Conservation (phyloP, 2,113 vertebrate species). For the Alaudala cheleensis region DNA sequence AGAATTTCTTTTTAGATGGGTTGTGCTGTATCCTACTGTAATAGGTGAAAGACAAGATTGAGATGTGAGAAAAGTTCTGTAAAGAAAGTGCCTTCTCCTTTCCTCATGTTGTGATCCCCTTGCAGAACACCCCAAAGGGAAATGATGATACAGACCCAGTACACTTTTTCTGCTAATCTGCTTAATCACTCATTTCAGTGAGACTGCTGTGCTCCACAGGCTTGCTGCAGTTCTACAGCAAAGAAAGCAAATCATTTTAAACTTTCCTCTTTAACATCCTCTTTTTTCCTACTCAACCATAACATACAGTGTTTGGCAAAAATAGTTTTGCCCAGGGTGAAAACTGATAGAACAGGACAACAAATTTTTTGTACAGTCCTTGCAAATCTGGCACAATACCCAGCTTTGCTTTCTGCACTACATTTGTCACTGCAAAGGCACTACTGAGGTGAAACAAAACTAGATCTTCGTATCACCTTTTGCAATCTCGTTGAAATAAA, state of each 20-base stretch:
- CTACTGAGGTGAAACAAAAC: background rate
- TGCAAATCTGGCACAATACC: background rate
- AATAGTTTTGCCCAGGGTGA: background rate
- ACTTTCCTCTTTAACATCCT: background rate
- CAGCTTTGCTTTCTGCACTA: background rate
- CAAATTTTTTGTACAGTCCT: background rate
- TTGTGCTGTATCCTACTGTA: background rate
- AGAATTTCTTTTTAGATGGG: background rate
- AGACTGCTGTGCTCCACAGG: background rate
- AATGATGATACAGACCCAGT: background rate
- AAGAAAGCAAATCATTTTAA: background rate
- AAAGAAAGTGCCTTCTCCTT: background rate
- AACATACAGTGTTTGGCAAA: background rate
- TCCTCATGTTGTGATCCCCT: background rate
- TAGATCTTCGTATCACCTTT: background rate
- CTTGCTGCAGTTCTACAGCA: background rate
- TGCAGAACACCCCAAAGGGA: background rate
- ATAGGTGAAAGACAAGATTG: background rate
- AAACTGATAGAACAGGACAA: background rate
- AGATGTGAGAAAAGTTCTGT: background rate
- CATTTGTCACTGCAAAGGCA: background rate
- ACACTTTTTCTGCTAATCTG: background rate
- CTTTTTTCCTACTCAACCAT: background rate
- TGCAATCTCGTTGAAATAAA: constrained; percentile 16
- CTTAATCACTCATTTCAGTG: background rate